Evolutionary conservation across 2,797 vertebrate species (phyloP).

Genomic region (Lacerta agilis): DNA sequence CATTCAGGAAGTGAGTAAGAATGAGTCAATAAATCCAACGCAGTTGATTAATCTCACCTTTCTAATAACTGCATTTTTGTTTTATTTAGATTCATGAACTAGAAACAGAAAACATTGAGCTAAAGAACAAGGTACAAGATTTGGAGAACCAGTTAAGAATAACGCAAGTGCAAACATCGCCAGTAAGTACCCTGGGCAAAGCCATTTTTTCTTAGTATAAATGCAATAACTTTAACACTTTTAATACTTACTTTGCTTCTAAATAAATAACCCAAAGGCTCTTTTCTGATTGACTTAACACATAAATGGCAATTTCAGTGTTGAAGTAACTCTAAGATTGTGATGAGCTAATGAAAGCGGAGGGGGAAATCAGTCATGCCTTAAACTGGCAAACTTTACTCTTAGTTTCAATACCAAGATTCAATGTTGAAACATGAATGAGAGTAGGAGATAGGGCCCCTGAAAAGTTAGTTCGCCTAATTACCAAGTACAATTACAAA

Average conservation of each 20-base stretch:
- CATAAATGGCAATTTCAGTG: background rate
- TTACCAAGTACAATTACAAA: background rate
- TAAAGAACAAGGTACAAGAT: conserved; percentile 94
- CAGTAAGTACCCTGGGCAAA: conserved; percentile 83
- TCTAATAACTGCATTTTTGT: conserved; percentile 65
- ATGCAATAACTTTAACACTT: background rate
- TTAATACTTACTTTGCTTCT: background rate
- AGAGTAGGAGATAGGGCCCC: background rate
- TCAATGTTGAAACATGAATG: background rate
- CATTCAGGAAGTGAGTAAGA: background rate
- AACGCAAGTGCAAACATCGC: conserved; percentile 81
- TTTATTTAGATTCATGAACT: conserved; percentile 92
- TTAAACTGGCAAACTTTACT: rapidly evolving
- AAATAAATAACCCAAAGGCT: background rate
- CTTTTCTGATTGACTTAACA: conserved; percentile 33
- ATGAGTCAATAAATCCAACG: no score
- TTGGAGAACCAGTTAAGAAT: conserved; percentile 93
- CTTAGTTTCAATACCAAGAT: background rate
- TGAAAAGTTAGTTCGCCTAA: background rate
- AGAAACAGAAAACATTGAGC: conserved; percentile 94
- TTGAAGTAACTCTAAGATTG: conserved; percentile 26
- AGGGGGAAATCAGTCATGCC: background rate
- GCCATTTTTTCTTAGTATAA: background rate
- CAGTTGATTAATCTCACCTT: background rate
- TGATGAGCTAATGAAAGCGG: conserved; percentile 4